Conservation (phyloP, 2,113 vertebrate genomes). For the Herpetotheres cachinnans region DNA sequence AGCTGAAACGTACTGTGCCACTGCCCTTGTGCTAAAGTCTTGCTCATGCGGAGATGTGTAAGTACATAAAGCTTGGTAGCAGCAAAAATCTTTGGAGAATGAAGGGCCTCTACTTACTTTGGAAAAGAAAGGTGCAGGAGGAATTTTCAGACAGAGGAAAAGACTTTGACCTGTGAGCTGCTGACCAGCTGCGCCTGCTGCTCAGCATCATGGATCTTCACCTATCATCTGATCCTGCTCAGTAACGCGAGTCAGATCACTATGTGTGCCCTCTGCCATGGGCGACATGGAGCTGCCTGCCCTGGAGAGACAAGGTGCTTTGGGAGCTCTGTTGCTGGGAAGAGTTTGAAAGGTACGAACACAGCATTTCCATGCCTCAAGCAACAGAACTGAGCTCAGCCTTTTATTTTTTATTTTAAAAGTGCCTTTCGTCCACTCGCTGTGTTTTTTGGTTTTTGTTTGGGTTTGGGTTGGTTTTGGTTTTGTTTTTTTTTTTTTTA, state of each 20-base stretch:
- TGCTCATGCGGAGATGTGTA: background rate
- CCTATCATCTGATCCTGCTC: slow-evolving; percentile 54
- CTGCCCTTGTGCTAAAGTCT: background rate
- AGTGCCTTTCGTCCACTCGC: background rate
- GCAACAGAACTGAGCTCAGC: background rate
- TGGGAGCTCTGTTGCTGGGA: slow-evolving; percentile 31
- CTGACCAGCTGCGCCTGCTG: background rate
- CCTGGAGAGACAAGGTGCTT: background rate
- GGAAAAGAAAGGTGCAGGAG: background rate
- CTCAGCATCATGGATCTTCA: slow-evolving; percentile 28
- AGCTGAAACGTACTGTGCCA: background rate
- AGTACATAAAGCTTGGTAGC: background rate
- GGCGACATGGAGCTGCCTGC: slow-evolving; percentile 37
- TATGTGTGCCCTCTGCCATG: slow-evolving; percentile 44
- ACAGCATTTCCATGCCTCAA: background rate
- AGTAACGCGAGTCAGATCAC: slow-evolving; percentile 39
- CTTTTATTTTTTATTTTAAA: background rate
- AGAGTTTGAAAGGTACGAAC: background rate
- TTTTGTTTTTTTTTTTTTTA: background rate
- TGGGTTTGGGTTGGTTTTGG: background rate
- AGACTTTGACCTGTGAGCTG: slow-evolving; percentile 32
- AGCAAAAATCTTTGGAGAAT: background rate
- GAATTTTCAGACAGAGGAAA: slow-evolving; percentile 4
- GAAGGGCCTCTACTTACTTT: background rate
- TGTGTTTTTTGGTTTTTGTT: background rate